A percentile compares a stretch with the other conserved stretches of the same genome.
Conservation (phyloP, 2,797 vertebrate species). For the Thunnus albacares region DNA sequence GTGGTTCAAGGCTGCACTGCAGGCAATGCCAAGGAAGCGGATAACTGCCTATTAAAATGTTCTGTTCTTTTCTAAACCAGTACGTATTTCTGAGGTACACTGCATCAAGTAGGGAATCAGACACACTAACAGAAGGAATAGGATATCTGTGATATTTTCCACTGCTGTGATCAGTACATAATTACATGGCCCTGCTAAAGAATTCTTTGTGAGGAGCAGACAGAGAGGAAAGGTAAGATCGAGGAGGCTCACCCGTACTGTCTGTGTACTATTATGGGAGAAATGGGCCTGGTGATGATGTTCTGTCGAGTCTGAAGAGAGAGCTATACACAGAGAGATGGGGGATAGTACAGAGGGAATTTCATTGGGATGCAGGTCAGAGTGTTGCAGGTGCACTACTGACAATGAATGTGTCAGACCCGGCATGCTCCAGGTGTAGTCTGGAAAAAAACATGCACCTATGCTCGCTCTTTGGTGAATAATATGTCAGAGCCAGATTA, state of each 20-base stretch:
- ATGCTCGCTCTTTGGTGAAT: slow-evolving; percentile 63
- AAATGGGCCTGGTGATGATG: slow-evolving; percentile 79
- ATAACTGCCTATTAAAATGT: slow-evolving; percentile 62
- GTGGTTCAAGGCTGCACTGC: slow-evolving; percentile 59
- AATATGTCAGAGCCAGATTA: slow-evolving; percentile 63
- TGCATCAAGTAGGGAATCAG: slow-evolving; percentile 36
- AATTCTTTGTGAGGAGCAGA: slow-evolving; percentile 72
- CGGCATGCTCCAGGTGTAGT: slow-evolving; percentile 70
- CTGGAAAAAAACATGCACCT: slow-evolving; percentile 54
- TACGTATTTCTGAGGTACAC: slow-evolving; percentile 53
- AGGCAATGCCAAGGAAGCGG: slow-evolving; percentile 44
- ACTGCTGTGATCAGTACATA: slow-evolving; percentile 66
- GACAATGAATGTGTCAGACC: slow-evolving; percentile 79
- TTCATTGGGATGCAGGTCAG: slow-evolving; percentile 80
- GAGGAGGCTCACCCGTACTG: slow-evolving; percentile 71
- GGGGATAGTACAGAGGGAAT: slow-evolving; percentile 57
- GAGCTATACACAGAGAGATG: slow-evolving; percentile 48
- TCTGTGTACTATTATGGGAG: slow-evolving; percentile 80
- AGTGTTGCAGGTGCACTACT: slow-evolving; percentile 72
- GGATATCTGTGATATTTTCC: slow-evolving; percentile 69
- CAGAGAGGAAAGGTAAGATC: slow-evolving; percentile 70
- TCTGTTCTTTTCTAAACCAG: slow-evolving; percentile 56
- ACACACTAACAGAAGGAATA: slow-evolving; percentile 55
- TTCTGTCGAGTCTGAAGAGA: slow-evolving; percentile 68
- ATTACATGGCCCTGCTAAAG: slow-evolving; percentile 72